Evolutionary conservation across 2,797 vertebrate species (phyloP).

Genomic region (Sebastes melanostomus): DNA sequence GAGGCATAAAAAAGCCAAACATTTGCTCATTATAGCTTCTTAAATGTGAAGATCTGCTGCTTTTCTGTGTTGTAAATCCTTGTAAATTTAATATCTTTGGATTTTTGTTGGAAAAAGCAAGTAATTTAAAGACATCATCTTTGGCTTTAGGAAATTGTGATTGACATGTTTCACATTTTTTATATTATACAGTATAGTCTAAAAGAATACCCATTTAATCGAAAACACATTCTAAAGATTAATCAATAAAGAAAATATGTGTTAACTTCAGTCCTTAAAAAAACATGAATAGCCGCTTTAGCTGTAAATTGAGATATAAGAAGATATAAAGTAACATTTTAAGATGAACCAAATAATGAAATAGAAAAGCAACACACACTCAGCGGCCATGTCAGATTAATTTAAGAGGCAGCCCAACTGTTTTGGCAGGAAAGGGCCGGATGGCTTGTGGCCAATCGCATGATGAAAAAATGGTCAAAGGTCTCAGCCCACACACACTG

Average conservation of each 20-base stretch:
- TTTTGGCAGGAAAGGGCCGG: conserved; percentile 29
- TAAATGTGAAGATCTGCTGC: not conserved
- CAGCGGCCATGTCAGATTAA: conserved; percentile 29
- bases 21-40: not conserved
- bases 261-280: not conserved
- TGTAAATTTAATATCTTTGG: not conserved
- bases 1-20: not conserved
- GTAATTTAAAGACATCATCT: not conserved
- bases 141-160: not conserved
- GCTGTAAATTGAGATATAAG: not conserved
- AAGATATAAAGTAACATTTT: not conserved
- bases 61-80: not conserved
- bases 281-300: not conserved
- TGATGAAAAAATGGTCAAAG: conserved; percentile 60
- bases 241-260: not conserved
- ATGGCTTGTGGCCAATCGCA: conserved; percentile 48
- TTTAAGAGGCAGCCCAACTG: conserved; percentile 30
- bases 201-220: not conserved
- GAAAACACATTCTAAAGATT: not conserved
- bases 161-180: not conserved
- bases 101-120: not conserved
- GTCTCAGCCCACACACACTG: conserved; percentile 61
- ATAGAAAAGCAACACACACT: not conserved
- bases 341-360: conserved; percentile 2
- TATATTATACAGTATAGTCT: not conserved